Evolutionary conservation across 2,113 vertebrate species (phyloP).

Genomic region (Sylvietta virens): DNA sequence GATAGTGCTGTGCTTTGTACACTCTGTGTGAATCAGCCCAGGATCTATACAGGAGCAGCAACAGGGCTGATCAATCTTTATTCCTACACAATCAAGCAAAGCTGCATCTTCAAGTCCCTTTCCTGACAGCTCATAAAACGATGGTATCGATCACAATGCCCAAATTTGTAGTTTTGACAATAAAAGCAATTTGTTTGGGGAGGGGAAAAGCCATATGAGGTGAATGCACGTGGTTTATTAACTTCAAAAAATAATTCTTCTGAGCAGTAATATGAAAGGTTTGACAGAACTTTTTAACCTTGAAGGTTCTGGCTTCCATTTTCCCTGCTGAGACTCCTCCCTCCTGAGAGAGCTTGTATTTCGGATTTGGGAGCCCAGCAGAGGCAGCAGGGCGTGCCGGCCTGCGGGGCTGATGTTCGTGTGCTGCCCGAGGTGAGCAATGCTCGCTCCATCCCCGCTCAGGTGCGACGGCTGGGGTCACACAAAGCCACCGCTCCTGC

Average conservation of each 20-base stretch:
- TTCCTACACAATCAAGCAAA: constrained; percentile 46
- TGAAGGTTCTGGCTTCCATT: background rate
- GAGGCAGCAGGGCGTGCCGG: background rate
- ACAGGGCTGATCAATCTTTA: constrained; percentile 55
- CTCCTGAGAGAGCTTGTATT: background rate
- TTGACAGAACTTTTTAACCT: background rate
- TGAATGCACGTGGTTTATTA: constrained; percentile 10
- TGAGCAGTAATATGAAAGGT: background rate
- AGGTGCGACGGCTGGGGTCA: background rate
- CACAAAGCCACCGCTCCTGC: background rate
- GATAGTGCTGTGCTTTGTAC: background rate
- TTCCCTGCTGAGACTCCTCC: background rate
- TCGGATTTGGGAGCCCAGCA: background rate
- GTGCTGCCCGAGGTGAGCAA: background rate
- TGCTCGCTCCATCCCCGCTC: accelerated
- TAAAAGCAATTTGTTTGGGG: constrained; percentile 66
- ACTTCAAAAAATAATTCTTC: constrained; percentile 14
- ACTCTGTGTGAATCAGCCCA: background rate
- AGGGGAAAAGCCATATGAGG: background rate
- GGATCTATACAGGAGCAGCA: background rate
- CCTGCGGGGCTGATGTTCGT: background rate
- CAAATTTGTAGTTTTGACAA: constrained; percentile 64
- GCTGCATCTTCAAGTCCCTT: constrained; percentile 21
- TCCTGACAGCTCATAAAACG: constrained; percentile 34
- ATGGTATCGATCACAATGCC: constrained; percentile 47